Percentiles rank a stretch among this genome's conserved stretches.
phyloP scores from a whole-genome alignment of 1,140 invertebrate species.

The Adoxophyes honmai region DNA sequence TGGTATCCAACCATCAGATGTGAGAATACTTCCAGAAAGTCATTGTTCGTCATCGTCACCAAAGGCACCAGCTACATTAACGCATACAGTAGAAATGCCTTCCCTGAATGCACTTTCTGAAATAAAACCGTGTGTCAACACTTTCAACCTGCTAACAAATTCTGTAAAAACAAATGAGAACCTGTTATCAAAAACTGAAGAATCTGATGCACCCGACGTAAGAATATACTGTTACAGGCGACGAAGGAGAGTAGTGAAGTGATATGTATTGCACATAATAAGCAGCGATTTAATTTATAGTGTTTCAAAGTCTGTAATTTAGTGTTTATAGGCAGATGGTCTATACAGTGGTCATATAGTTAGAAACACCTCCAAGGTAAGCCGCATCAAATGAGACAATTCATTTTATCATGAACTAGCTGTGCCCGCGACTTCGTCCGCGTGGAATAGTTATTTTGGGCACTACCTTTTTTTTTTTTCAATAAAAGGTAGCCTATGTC shows the following conservation, averaged over 20 bases:
- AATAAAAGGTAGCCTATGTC: no score
- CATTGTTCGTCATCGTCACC: conserved; percentile 14
- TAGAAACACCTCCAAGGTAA: no score
- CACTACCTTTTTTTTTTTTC: no score
- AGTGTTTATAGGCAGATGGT: no score
- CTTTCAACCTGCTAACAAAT: neutral
- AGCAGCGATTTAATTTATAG: neutral
- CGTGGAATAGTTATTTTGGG: no score
- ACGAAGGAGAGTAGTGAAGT: conserved; percentile 42
- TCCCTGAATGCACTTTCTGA: neutral
- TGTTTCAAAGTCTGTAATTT: neutral
- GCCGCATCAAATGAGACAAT: no score
- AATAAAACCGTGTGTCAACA: neutral
- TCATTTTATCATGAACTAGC: no score
- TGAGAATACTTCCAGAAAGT: neutral
- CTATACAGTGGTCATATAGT: no score
- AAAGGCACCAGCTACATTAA: conserved; percentile 55
- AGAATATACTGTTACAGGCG: conserved; percentile 56
- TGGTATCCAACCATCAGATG: conserved; percentile 5
- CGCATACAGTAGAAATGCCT: conserved; percentile 38
- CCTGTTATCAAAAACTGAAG: conserved; percentile 19
- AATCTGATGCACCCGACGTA: conserved; percentile 50
- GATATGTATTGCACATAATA: conserved; percentile 2
- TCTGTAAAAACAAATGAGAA: neutral
- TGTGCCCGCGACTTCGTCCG: no score